Evolutionary conservation across 2,113 vertebrate genomes (phyloP).

Genomic region (Lepisosteus osseus): DNA sequence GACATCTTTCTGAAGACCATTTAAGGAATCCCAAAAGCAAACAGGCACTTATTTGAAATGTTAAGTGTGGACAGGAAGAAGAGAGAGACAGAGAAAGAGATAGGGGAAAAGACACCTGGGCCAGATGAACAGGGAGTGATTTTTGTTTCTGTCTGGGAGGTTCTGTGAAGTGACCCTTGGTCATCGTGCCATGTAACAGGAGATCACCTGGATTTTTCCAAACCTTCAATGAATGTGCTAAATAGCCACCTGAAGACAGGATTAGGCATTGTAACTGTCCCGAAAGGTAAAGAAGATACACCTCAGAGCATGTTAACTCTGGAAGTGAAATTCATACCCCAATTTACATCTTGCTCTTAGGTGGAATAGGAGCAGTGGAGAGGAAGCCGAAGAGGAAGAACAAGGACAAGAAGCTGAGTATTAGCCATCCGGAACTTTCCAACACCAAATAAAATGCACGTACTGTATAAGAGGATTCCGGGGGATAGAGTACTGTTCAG

Average conservation of each 20-base stretch:
- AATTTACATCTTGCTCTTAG: conserved; percentile 32
- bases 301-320: conserved; percentile 45
- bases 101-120: conserved; percentile 34
- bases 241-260: conserved; percentile 72
- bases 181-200: conserved; percentile 68
- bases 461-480: conserved; percentile 76
- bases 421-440: conserved; percentile 57
- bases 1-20: conserved; percentile 62
- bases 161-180: conserved; percentile 65
- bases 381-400: conserved; percentile 23
- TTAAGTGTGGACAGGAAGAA: conserved; percentile 40
- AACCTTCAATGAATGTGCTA: conserved; percentile 63
- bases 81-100: conserved; percentile 12
- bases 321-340: conserved; percentile 51
- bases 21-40: conserved; percentile 61
- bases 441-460: conserved; percentile 70
- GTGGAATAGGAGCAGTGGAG: conserved; percentile 16
- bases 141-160: conserved; percentile 38
- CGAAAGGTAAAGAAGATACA: conserved; percentile 63
- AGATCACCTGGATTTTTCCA: conserved; percentile 62
- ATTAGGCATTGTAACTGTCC: conserved; percentile 61
- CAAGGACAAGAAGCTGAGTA: conserved; percentile 30
- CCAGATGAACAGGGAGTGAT: conserved; percentile 42
- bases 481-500: conserved; percentile 68
- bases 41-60: conserved; percentile 59